Percentiles rank a stretch among this genome's conserved stretches.
Conservation (phyloP, 2,888 invertebrate genomes). For the Mesoligia furuncula region DNA sequence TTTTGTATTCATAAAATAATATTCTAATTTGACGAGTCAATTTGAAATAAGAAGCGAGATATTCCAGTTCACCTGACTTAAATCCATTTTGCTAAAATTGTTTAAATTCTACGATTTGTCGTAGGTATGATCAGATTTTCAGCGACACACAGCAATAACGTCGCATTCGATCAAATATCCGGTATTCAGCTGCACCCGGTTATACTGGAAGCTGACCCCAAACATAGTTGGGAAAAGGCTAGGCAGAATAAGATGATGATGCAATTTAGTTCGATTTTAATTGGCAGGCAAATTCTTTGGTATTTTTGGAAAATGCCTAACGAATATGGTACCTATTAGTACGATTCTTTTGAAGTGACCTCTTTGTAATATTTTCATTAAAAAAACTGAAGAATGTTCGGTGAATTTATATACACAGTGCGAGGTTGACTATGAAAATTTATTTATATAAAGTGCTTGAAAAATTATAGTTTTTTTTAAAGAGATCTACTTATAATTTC, state of each 20-base stretch:
- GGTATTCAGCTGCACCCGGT: constrained; percentile 11
- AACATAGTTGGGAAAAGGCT: not conserved
- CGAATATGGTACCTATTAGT: not conserved
- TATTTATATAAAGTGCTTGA: not conserved
- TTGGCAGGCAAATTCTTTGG: not conserved
- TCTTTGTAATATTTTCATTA: constrained; percentile 37
- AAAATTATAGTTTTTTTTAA: constrained; percentile 11
- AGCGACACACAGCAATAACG: constrained; percentile 11
- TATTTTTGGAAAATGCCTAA: not conserved
- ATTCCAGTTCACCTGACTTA: not conserved
- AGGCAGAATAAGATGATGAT: not conserved
- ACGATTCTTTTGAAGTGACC: not conserved
- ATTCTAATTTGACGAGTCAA: not conserved
- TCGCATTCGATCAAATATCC: constrained; percentile 33
- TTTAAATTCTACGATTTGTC: not conserved
- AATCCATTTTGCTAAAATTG: not conserved
- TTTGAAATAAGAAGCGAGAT: not conserved
- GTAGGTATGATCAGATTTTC: not conserved
- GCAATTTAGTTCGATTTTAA: not conserved
- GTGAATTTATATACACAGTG: constrained; percentile 48
- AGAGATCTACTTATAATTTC: not conserved
- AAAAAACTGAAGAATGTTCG: not conserved
- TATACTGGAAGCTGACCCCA: not conserved
- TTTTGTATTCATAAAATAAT: not conserved
- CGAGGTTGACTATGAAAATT: not conserved